These are phyloP conservation scores for Scomberomorus guttatus DNA, from an alignment of 2,797 vertebrate species.

Conservation along the genomic window DNA sequence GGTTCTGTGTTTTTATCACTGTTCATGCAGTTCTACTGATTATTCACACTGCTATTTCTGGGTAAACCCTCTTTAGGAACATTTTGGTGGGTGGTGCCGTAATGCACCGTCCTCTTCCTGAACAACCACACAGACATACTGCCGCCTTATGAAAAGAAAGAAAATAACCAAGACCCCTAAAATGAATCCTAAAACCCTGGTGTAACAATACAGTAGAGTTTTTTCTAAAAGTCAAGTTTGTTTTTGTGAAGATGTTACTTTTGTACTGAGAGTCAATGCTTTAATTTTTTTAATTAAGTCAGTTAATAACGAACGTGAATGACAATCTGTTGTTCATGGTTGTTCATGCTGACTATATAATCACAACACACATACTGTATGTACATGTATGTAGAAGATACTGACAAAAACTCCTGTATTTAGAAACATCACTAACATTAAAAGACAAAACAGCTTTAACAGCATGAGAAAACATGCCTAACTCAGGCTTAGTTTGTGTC, in stretches of 20 bases:
- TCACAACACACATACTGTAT: too few relatives aligned
- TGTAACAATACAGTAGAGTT: not conserved
- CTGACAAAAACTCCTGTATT: too few relatives aligned
- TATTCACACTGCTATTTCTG: not conserved
- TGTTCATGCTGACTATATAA: too few relatives aligned
- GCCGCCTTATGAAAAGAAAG: conserved; percentile 1
- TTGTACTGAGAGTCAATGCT: not conserved
- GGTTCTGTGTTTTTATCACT: not conserved
- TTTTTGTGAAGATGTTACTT: too few relatives aligned
- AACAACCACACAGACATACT: not conserved
- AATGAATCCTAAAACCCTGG: not conserved
- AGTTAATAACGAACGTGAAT: not conserved
- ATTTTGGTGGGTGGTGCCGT: not conserved
- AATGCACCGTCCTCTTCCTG: not conserved
- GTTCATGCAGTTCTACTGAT: not conserved
- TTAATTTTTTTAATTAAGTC: not conserved
- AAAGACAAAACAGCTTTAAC: too few relatives aligned
- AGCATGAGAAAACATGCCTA: too few relatives aligned
- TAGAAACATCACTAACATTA: too few relatives aligned
- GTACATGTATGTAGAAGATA: too few relatives aligned
- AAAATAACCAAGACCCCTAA: not conserved
- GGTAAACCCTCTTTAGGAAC: not conserved
- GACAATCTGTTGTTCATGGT: too few relatives aligned
- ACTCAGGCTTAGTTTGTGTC: too few relatives aligned
- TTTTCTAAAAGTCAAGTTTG: not conserved